phyloP scores from a whole-genome alignment of 2,113 vertebrate genomes.

The Delphinapterus leucas region DNA sequence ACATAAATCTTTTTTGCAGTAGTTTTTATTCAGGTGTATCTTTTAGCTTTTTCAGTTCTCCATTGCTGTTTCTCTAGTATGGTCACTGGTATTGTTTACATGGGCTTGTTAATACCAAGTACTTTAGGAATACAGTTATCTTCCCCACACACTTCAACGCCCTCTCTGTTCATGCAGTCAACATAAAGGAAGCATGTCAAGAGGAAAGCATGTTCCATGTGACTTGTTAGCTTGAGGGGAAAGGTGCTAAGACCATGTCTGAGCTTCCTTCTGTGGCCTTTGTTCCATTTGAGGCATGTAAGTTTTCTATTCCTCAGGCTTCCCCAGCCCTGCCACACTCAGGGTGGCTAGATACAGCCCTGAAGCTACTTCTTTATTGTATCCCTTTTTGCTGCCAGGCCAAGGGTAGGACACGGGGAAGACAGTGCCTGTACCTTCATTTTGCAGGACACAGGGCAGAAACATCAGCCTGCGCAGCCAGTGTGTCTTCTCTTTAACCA shows the following conservation, averaged over 20 bases:
- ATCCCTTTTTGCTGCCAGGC: no score
- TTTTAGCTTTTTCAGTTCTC: not conserved
- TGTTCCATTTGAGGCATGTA: not conserved
- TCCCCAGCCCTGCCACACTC: not conserved
- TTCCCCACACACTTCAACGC: fast-evolving
- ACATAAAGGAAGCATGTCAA: not conserved
- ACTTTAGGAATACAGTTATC: not conserved
- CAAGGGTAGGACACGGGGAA: no score
- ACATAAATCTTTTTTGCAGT: not conserved
- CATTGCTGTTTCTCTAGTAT: not conserved
- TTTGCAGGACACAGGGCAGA: not conserved
- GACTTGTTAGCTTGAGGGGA: not conserved
- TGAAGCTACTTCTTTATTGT: not conserved
- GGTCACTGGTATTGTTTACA: not conserved
- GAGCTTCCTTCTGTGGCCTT: not conserved
- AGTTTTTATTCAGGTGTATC: not conserved
- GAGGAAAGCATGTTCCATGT: not conserved
- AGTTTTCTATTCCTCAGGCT: not conserved
- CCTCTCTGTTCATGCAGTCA: not conserved
- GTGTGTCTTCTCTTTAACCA: not conserved
- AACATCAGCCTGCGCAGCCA: not conserved
- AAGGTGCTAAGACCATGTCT: not conserved
- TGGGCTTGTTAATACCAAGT: not conserved
- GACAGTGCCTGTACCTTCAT: not conserved
- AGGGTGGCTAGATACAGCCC: fast-evolving